A percentile compares a stretch with the other conserved stretches of the same genome.
phyloP scores from a whole-genome alignment of 2,797 vertebrate species.

The Myotis planiceps region DNA sequence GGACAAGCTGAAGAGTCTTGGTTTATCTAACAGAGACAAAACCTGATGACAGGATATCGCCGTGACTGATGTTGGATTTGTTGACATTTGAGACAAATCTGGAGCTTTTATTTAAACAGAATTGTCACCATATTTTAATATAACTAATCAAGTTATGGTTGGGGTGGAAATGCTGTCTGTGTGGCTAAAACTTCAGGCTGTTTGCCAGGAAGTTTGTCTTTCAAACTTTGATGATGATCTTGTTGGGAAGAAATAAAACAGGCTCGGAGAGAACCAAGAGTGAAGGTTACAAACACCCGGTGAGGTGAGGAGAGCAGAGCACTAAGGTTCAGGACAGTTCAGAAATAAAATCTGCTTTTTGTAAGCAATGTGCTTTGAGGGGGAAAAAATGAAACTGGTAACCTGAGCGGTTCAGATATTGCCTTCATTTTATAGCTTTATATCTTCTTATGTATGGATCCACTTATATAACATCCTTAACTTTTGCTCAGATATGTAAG shows the following conservation, averaged over 20 bases:
- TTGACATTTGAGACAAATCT: constrained; percentile 69
- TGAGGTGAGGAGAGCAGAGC: background rate
- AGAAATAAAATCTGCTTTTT: constrained; percentile 16
- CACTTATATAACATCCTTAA: background rate
- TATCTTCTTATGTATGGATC: background rate
- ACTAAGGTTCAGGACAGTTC: background rate
- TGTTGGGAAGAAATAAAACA: constrained; percentile 59
- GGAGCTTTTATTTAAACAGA: constrained; percentile 67
- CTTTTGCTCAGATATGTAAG: background rate
- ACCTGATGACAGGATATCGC: constrained; percentile 21
- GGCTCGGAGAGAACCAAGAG: background rate
- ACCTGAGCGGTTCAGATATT: background rate
- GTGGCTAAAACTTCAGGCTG: constrained; percentile 18
- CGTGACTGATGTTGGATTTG: constrained; percentile 1
- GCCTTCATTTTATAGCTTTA: background rate
- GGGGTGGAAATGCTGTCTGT: constrained; percentile 21
- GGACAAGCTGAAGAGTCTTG: background rate
- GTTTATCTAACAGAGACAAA: constrained; percentile 51
- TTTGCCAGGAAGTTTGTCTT: constrained; percentile 35
- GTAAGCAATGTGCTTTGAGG: background rate
- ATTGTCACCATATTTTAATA: constrained; percentile 65
- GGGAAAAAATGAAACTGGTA: background rate
- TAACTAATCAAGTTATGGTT: constrained; percentile 20
- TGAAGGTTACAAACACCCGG: background rate
- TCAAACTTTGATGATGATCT: constrained; percentile 22